A percentile compares a stretch with the other conserved stretches of the same genome.
Evolutionary conservation across 2,888 invertebrate genomes (phyloP).

Genomic region (Oligia strigilis): DNA sequence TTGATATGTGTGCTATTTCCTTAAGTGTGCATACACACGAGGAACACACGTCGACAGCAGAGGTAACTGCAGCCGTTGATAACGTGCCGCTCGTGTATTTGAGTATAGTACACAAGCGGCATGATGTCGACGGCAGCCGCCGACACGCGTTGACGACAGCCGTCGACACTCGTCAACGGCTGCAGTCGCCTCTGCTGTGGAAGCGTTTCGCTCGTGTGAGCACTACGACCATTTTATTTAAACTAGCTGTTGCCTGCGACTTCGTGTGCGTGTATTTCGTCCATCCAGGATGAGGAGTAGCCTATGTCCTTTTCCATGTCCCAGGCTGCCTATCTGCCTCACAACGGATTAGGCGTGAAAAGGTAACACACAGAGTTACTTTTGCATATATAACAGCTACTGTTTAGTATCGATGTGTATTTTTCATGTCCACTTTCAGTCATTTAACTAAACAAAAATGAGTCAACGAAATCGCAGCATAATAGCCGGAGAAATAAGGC

Average conservation of each 20-base stretch:
- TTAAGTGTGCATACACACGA: too few species aligned
- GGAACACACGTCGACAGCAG: too few species aligned
- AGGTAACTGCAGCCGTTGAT: too few species aligned
- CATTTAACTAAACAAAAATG: not conserved
- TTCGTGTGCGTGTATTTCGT: not conserved
- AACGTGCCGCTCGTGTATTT: too few species aligned
- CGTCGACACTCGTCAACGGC: too few species aligned
- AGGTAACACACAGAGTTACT: not conserved
- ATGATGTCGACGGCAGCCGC: too few species aligned
- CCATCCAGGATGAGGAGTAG: not conserved
- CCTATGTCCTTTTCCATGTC: not conserved
- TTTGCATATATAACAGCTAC: not conserved
- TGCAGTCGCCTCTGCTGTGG: too few species aligned
- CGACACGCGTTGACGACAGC: too few species aligned
- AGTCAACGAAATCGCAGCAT: not conserved
- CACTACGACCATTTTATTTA: not conserved
- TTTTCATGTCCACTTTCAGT: not conserved
- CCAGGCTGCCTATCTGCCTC: not conserved
- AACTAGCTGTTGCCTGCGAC: not conserved
- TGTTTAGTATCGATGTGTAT: not conserved
- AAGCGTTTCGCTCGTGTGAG: too few species aligned
- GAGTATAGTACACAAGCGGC: too few species aligned
- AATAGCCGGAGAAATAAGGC: not conserved
- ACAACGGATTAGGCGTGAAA: not conserved
- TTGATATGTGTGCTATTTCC: too few species aligned